Evolutionary conservation across 2,113 vertebrate genomes (phyloP), one percentile per base, ranked within the genome.

Genomic region (Calypte anna): DNA sequence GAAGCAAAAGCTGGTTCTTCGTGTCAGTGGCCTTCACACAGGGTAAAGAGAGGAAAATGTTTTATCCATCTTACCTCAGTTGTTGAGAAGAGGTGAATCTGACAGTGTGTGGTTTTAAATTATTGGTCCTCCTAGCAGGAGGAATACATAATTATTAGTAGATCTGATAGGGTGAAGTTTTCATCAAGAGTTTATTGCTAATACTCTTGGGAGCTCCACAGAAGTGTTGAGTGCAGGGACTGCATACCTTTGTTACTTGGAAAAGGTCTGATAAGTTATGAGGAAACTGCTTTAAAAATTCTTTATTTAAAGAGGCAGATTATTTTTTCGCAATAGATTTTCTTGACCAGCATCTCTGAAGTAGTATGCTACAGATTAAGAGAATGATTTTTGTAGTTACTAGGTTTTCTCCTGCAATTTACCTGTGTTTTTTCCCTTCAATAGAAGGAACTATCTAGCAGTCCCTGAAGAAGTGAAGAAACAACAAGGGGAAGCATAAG

Each of bases 181-280:
- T 92, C 57, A 84, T 54, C n/a, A 81, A 68, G 80, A 57, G 68
- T 95, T 96, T 82, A 84, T 61, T 82, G 67, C 63, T 81, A 31
- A 68, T 83, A 38, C 40, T 93, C 36, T 31, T 14, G 80, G 36
- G 73, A 96, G 44, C 48, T 86, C 63, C 66, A 36, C 24, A 43
- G 53, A 57, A 75, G 36, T 25, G 59, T 88, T 90, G 83, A 83
- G 74, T 68, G 61, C 57, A 57, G 61, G 86, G 68, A 30, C 76
- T 94, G 90, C 76, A 86, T 97, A 91, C 85, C n/a, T 92, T 81
- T 86, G 50, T 33, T 94, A 22, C 78, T 95, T 91, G 88, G 78
- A 86, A 93, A 95, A 88, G 25, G 48, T 57, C 66, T 0, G 30
- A 66, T 83, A 88, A 91, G 68, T 95, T 89, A 58, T 3, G 21